Conservation (phyloP, 2,888 invertebrate genomes). For the Cerastoderma edule region DNA sequence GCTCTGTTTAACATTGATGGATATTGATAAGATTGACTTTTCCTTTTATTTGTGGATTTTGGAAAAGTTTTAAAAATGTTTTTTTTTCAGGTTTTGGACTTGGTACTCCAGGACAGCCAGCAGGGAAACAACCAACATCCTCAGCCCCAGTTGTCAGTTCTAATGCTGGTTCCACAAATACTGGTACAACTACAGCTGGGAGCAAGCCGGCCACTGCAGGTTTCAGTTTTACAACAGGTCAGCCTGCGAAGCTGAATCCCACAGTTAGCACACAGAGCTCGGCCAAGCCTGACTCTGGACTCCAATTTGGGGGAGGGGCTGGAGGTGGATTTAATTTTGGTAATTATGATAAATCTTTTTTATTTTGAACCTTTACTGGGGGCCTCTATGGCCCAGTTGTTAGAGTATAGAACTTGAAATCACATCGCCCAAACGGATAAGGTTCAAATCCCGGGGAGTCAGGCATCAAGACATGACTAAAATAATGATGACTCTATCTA, state of each 20-base stretch:
- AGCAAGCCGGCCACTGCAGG: neutral
- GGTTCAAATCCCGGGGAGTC: too few relatives aligned
- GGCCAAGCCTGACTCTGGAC: constrained; percentile 1
- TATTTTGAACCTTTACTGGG: too few relatives aligned
- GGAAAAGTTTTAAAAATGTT: neutral
- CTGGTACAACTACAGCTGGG: neutral
- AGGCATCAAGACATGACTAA: too few relatives aligned
- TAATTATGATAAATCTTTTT: too few relatives aligned
- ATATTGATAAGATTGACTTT: too few relatives aligned
- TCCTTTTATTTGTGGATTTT: too few relatives aligned
- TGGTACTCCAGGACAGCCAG: neutral
- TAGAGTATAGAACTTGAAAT: too few relatives aligned
- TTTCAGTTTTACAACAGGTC: neutral
- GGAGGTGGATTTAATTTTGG: constrained; percentile 5
- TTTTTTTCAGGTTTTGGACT: neutral
- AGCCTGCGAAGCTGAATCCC: neutral
- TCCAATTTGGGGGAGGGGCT: neutral
- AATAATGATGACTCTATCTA: too few relatives aligned
- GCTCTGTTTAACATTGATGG: too few relatives aligned
- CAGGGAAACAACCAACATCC: neutral
- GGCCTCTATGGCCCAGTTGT: too few relatives aligned
- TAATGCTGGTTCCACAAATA: neutral
- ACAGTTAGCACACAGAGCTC: neutral
- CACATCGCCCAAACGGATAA: too few relatives aligned
- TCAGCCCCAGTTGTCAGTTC: neutral